These are phyloP conservation scores for Caradrina kadenii DNA, from an alignment of 2,888 invertebrate species.

Conservation along the genomic window DNA sequence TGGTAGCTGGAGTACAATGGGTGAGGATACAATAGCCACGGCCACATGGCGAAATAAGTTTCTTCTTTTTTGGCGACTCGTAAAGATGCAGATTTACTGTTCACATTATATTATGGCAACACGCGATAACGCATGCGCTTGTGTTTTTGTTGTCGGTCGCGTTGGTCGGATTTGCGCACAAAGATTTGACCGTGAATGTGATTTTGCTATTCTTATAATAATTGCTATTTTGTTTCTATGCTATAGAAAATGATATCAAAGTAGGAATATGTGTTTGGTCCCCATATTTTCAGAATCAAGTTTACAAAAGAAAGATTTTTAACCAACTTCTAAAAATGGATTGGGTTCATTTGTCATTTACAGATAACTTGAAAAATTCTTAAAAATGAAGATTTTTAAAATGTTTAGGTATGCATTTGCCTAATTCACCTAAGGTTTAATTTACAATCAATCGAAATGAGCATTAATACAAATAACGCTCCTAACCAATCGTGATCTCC, in stretches of 20 bases:
- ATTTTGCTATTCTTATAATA: conserved; percentile 18
- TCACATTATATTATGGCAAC: conserved; percentile 73
- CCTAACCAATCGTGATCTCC: conserved; percentile 22
- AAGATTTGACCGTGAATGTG: conserved; percentile 35
- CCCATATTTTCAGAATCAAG: too few species aligned
- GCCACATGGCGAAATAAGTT: conserved; percentile 82
- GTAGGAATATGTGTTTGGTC: background rate
- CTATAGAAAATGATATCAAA: background rate
- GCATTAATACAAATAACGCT: conserved; percentile 8
- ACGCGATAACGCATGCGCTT: conserved; percentile 72
- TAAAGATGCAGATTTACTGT: conserved; percentile 84
- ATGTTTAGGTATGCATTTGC: background rate
- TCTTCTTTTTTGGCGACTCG: conserved; percentile 80
- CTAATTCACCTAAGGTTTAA: background rate
- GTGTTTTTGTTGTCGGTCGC: conserved; percentile 57
- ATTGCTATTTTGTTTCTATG: background rate
- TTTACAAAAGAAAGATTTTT: too few species aligned
- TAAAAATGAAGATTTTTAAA: too few species aligned
- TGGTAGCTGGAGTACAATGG: conserved; percentile 83
- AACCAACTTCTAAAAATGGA: too few species aligned
- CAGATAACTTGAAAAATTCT: too few species aligned
- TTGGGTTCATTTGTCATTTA: too few species aligned
- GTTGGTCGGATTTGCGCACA: conserved; percentile 48
- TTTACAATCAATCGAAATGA: background rate
- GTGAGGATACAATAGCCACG: conserved; percentile 81